Evolutionary conservation across 2,888 invertebrate genomes (phyloP).

Genomic region (Leptopilina myrica): DNA sequence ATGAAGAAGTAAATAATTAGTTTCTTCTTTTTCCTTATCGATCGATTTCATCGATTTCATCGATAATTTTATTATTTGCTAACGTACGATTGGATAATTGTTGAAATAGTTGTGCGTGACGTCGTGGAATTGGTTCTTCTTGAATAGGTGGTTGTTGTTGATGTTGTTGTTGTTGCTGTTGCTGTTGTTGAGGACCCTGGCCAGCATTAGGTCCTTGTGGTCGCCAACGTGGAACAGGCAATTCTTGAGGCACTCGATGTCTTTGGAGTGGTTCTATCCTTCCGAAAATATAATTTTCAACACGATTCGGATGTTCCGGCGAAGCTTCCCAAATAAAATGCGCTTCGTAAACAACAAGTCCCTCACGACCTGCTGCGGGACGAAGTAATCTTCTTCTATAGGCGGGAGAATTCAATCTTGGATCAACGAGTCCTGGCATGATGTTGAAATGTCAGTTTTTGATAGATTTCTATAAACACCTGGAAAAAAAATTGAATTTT

Average conservation of each 20-base stretch:
- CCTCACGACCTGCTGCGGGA: not conserved
- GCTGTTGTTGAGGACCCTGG: not conserved
- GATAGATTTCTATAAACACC: too few relatives aligned
- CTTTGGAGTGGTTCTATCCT: not conserved
- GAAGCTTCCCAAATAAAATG: conserved; percentile 18
- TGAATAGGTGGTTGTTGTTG: not conserved
- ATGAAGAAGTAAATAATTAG: too few relatives aligned
- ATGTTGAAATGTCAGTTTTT: not conserved
- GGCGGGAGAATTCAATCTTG: not conserved
- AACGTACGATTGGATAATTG: too few relatives aligned
- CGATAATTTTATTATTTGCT: too few relatives aligned
- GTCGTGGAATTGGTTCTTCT: not conserved
- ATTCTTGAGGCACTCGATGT: not conserved
- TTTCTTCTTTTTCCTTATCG: too few relatives aligned
- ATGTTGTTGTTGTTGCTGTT: not conserved
- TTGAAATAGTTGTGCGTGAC: too few relatives aligned
- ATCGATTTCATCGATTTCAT: too few relatives aligned
- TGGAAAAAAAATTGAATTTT: too few relatives aligned
- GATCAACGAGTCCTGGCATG: not conserved
- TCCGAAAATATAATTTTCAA: not conserved
- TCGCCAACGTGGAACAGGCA: conserved; percentile 22
- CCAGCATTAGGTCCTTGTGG: not conserved
- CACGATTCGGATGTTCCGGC: not conserved
- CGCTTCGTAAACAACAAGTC: not conserved
- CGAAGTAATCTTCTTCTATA: not conserved